These are phyloP conservation scores for Drepana arcuata DNA, from an alignment of 1,140 invertebrate genomes.

Conservation along the genomic window DNA sequence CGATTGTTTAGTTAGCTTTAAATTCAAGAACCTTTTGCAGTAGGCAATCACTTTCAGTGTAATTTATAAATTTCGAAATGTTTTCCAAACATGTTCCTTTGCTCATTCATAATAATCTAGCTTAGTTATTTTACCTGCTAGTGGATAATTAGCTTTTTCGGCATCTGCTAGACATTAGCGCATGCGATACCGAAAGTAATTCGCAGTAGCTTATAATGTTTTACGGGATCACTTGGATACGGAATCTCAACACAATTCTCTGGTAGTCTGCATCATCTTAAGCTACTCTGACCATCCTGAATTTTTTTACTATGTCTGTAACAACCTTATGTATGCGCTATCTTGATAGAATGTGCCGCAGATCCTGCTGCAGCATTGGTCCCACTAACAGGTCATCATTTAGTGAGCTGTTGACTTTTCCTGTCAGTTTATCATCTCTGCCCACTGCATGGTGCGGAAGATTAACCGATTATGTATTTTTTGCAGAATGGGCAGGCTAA, in stretches of 20 bases:
- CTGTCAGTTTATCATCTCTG: conserved; percentile 8
- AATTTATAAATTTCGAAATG: conserved; percentile 2
- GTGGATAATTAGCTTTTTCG: conserved; percentile 14
- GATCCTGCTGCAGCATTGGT: conserved; percentile 49
- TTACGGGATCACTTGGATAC: conserved; percentile 1
- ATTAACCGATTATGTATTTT: background rate
- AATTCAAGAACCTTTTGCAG: conserved; percentile 1
- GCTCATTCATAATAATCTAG: too few relatives aligned
- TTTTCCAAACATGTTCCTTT: conserved; percentile 2
- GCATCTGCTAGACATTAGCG: conserved; percentile 33
- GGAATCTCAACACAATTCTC: conserved; percentile 36
- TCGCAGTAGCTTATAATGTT: conserved; percentile 15
- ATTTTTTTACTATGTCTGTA: conserved; percentile 56
- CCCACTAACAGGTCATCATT: conserved; percentile 18
- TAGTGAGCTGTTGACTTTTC: conserved; percentile 7
- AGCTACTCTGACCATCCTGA: too few relatives aligned
- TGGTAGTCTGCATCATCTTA: conserved; percentile 30
- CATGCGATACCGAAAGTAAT: conserved; percentile 36
- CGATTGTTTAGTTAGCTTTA: conserved; percentile 1
- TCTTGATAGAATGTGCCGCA: conserved; percentile 33
- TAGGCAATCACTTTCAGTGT: background rate
- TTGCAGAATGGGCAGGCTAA: too few relatives aligned
- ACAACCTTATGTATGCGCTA: conserved; percentile 37
- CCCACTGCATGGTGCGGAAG: conserved; percentile 8
- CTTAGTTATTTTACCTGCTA: conserved; percentile 17